These are phyloP conservation scores for Pseudachorutes palmiensis DNA, from an alignment of 1,140 invertebrate species.

Conservation along the genomic window DNA sequence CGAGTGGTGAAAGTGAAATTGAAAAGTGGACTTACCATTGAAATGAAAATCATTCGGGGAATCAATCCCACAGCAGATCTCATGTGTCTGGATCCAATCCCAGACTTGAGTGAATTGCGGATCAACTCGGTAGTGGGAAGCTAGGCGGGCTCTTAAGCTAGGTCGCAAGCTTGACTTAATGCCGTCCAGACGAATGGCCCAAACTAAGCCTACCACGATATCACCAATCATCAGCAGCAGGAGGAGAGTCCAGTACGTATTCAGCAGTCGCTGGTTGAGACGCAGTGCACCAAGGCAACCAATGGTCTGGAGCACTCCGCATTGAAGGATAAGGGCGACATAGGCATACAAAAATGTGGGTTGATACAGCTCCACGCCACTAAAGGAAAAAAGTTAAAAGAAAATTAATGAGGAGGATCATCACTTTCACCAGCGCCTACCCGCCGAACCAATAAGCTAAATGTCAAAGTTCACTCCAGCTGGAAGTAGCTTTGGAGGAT, in stretches of 20 bases:
- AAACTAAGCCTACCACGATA: constrained; percentile 72
- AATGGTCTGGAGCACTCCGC: constrained; percentile 45
- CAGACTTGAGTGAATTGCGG: constrained; percentile 64
- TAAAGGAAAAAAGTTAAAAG: constrained; percentile 10
- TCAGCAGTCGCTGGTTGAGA: constrained; percentile 68
- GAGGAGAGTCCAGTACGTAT: constrained; percentile 74
- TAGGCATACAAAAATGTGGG: constrained; percentile 77
- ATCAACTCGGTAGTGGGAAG: constrained; percentile 60
- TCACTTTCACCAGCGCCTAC: too few relatives aligned
- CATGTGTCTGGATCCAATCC: constrained; percentile 67
- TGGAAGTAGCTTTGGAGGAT: too few relatives aligned
- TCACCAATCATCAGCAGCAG: constrained; percentile 71
- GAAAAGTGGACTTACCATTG: constrained; percentile 23
- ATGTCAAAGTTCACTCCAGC: too few relatives aligned
- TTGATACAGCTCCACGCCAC: constrained; percentile 52
- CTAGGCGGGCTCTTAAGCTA: constrained; percentile 52
- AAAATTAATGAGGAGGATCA: background rate
- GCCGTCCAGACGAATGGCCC: constrained; percentile 71
- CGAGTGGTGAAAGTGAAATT: background rate
- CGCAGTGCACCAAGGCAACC: constrained; percentile 65
- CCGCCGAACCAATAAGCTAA: too few relatives aligned
- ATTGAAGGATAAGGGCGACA: constrained; percentile 62
- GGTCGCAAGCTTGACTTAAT: constrained; percentile 62
- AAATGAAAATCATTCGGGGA: constrained; percentile 55
- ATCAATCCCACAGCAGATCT: constrained; percentile 68